These are phyloP conservation scores for Hedychridium roseum DNA, from an alignment of 2,888 invertebrate genomes.

Conservation along the genomic window DNA sequence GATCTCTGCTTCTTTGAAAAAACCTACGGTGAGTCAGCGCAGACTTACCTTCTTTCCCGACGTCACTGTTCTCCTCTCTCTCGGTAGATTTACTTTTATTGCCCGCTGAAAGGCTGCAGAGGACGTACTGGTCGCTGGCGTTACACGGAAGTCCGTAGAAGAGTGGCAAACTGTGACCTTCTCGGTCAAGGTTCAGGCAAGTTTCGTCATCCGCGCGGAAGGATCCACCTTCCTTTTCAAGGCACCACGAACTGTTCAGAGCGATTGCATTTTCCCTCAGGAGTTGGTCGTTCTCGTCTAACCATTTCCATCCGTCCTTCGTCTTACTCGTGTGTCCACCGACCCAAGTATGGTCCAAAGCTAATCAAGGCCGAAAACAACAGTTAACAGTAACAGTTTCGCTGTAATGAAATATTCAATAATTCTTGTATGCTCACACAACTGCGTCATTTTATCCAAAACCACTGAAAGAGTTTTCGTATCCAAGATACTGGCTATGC, in stretches of 20 bases:
- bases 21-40: too few relatives aligned
- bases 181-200: constrained; percentile 35
- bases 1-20: too few relatives aligned
- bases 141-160: constrained; percentile 35
- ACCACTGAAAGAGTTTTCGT: constrained; percentile 19
- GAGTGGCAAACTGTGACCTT: constrained; percentile 28
- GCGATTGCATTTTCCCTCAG: constrained; percentile 19
- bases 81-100: too few relatives aligned
- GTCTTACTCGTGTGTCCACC: constrained; percentile 28
- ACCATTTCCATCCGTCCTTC: constrained; percentile 28
- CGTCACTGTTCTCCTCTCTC: too few relatives aligned
- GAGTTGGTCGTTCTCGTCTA: constrained; percentile 22
- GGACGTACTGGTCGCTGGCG: constrained; percentile 19
- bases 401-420: background rate
- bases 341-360: constrained; percentile 33
- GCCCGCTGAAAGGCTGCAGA: constrained; percentile 13
- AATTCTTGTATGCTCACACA: constrained; percentile 14
- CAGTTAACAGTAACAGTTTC: too few relatives aligned
- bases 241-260: constrained; percentile 26
- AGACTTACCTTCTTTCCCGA: too few relatives aligned
- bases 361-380: too few relatives aligned
- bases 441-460: constrained; percentile 27
- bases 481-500: constrained; percentile 23
- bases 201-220: constrained; percentile 25
- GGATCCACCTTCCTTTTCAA: constrained; percentile 20